These are phyloP conservation scores for Amblyjoppa fuscipennis DNA, from an alignment of 2,888 invertebrate species.

Conservation along the genomic window DNA sequence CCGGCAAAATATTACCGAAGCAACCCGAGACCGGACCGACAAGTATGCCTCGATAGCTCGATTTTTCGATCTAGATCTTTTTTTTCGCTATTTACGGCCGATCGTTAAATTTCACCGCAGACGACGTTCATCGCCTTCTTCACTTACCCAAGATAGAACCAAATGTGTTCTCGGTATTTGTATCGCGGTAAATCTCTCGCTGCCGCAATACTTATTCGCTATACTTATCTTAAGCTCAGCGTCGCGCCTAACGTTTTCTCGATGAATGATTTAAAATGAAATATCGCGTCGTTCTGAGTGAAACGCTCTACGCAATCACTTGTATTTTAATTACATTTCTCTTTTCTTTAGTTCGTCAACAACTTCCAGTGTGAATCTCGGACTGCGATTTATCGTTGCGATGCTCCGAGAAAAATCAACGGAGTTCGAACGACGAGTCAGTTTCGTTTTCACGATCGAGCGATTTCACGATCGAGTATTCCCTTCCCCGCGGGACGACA, in stretches of 20 bases:
- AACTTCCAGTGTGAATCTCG: not conserved
- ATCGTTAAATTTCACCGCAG: slow-evolving; percentile 62
- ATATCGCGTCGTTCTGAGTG: not conserved
- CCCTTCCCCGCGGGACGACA: not conserved
- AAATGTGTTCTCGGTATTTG: slow-evolving; percentile 47
- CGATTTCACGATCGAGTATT: slow-evolving; percentile 39
- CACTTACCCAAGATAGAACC: slow-evolving; percentile 32
- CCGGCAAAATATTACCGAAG: slow-evolving; percentile 35
- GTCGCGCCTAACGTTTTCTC: slow-evolving; percentile 16
- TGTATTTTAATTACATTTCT: slow-evolving; percentile 11
- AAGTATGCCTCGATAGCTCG: slow-evolving; percentile 44
- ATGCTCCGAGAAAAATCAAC: slow-evolving; percentile 1
- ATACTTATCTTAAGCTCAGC: slow-evolving; percentile 13
- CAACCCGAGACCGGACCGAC: slow-evolving; percentile 19
- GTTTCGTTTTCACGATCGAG: slow-evolving; percentile 55
- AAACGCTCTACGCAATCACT: slow-evolving; percentile 17
- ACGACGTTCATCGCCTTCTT: slow-evolving; percentile 44
- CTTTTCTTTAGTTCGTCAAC: not conserved
- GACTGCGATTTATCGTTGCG: slow-evolving; percentile 3
- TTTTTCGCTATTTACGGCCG: slow-evolving; percentile 64
- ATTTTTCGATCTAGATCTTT: slow-evolving; percentile 68
- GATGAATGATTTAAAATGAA: slow-evolving; percentile 43
- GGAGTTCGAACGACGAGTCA: not conserved
- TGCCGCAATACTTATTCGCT: slow-evolving; percentile 26
- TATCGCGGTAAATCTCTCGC: slow-evolving; percentile 3